A percentile compares a stretch with the other conserved stretches of the same genome.
Conservation (phyloP, 2,888 invertebrate species). For the Macropis europaea region DNA sequence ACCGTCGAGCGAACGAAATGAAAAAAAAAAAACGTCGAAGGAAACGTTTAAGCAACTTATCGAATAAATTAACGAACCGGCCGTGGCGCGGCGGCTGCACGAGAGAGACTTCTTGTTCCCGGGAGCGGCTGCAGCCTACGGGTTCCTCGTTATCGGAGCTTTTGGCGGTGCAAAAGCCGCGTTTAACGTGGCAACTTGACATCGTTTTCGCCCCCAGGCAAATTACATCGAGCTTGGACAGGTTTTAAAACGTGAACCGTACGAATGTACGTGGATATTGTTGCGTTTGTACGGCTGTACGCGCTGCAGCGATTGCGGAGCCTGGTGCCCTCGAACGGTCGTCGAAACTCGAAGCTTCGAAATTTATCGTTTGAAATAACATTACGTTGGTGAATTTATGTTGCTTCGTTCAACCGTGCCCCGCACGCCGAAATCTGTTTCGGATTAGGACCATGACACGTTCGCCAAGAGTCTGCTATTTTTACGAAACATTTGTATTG, state of each 20-base stretch:
- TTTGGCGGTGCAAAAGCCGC: constrained; percentile 36
- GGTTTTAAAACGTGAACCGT: neutral
- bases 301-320: too few relatives aligned
- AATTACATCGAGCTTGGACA: constrained; percentile 21
- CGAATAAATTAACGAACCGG: constrained; percentile 49
- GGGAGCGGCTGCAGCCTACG: constrained; percentile 1
- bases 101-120: constrained; percentile 30
- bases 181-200: constrained; percentile 45
- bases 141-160: constrained; percentile 45
- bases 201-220: constrained; percentile 29
- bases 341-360: too few relatives aligned
- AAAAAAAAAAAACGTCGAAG: neutral
- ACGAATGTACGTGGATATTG: neutral
- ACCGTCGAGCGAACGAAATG: neutral
- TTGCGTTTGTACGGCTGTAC: too few relatives aligned
- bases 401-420: too few relatives aligned
- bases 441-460: too few relatives aligned
- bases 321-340: too few relatives aligned
- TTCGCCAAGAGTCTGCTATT: too few relatives aligned
- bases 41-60: constrained; percentile 37
- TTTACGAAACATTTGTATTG: too few relatives aligned
- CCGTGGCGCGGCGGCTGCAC: constrained; percentile 1
- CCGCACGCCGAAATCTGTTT: too few relatives aligned
- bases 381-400: too few relatives aligned
- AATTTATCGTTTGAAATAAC: too few relatives aligned